Evolutionary conservation across 1,140 invertebrate species (phyloP).

Genomic region (Marisa cornuarietis): DNA sequence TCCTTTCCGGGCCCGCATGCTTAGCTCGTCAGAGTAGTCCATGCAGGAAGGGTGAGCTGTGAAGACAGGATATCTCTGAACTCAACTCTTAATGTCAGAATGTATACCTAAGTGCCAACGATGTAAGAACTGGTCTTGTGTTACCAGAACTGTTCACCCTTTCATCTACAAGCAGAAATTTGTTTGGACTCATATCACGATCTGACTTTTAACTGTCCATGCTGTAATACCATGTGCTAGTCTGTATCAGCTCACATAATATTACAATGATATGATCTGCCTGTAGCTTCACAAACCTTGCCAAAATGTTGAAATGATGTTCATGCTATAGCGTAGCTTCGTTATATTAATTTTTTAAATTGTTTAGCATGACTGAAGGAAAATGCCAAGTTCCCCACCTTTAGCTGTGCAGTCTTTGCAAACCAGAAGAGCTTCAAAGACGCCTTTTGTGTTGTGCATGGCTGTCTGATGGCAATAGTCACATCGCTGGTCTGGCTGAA

Average conservation of each 20-base stretch:
- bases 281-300: neutral
- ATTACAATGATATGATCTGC: neutral
- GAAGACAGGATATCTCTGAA: slow-evolving; percentile 16
- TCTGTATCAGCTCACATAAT: too few species aligned
- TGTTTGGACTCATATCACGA: too few species aligned
- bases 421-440: slow-evolving; percentile 75
- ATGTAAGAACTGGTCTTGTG: too few species aligned
- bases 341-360: neutral
- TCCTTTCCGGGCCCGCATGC: slow-evolving; percentile 53
- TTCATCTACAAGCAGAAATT: neutral
- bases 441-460: slow-evolving; percentile 68
- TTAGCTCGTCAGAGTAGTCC: slow-evolving; percentile 63
- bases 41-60: slow-evolving; percentile 69
- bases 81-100: too few species aligned
- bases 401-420: slow-evolving; percentile 84
- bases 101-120: too few species aligned
- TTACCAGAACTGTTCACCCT: neutral
- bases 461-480: slow-evolving; percentile 64
- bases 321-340: neutral
- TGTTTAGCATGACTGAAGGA: neutral
- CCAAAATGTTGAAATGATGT: neutral
- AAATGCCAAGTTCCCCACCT: slow-evolving; percentile 67
- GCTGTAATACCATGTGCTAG: too few species aligned
- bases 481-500: slow-evolving; percentile 52
- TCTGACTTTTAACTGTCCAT: too few species aligned